Conservation (phyloP, 1,140 invertebrate species). For the Diuraphis noxia region DNA sequence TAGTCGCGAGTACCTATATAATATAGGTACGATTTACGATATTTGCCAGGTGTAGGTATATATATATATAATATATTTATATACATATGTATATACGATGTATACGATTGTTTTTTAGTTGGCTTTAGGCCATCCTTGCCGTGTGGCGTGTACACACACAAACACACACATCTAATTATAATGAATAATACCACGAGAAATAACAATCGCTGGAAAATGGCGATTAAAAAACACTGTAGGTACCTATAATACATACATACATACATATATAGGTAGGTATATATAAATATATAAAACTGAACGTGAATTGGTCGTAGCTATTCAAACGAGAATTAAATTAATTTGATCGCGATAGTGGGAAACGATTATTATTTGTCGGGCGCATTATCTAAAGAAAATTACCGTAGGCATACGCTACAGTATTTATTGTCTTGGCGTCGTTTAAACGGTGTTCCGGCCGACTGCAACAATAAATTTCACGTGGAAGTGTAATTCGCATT, state of each 20-base stretch:
- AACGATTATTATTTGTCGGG: constrained; percentile 16
- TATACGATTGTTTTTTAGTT: constrained; percentile 35
- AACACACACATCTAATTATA: constrained; percentile 37
- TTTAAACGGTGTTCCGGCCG: not conserved
- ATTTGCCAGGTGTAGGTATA: constrained; percentile 14
- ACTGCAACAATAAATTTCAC: not conserved
- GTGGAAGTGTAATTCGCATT: not conserved
- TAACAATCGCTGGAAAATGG: constrained; percentile 27
- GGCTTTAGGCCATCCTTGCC: constrained; percentile 38
- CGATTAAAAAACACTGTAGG: not conserved
- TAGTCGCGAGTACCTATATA: not conserved
- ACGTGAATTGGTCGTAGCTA: not conserved
- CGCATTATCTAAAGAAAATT: not conserved
- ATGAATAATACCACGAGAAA: constrained; percentile 31
- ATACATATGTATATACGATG: no score
- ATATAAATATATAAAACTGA: no score
- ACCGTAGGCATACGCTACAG: not conserved
- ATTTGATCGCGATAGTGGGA: constrained; percentile 26
- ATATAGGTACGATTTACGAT: constrained; percentile 28
- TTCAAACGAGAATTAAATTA: constrained; percentile 7
- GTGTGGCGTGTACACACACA: not conserved
- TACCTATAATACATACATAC: not conserved
- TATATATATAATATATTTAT: not conserved
- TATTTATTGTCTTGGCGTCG: not conserved
- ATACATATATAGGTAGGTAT: not conserved